phyloP scores from a whole-genome alignment of 2,888 invertebrate species.

The Aricia artaxerxes region DNA sequence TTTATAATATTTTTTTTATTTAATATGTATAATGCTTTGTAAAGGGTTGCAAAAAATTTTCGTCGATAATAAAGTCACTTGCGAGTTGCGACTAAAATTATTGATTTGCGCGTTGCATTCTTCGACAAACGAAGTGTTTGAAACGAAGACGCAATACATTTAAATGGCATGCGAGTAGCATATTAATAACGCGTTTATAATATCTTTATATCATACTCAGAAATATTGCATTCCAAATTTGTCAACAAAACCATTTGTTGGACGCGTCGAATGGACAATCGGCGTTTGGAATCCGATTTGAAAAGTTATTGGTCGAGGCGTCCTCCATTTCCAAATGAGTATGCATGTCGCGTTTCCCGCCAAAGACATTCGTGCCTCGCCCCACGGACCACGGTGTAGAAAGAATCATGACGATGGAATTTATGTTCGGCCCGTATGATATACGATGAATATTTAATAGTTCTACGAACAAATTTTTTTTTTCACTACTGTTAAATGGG shows the following conservation, averaged over 20 bases:
- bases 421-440: slow-evolving; percentile 58
- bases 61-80: neutral
- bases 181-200: slow-evolving; percentile 36
- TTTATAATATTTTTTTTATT: too few relatives aligned
- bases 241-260: slow-evolving; percentile 63
- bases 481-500: slow-evolving; percentile 28
- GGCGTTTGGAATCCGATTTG: slow-evolving; percentile 50
- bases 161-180: slow-evolving; percentile 31
- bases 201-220: slow-evolving; percentile 38
- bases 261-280: slow-evolving; percentile 57
- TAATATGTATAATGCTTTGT: too few relatives aligned
- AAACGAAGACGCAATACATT: slow-evolving; percentile 28
- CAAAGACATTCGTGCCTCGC: slow-evolving; percentile 72
- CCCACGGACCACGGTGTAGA: slow-evolving; percentile 70
- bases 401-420: slow-evolving; percentile 76
- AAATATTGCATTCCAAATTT: slow-evolving; percentile 53
- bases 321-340: slow-evolving; percentile 53
- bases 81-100: neutral
- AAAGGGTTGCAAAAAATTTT: neutral
- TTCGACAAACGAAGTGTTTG: neutral
- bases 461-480: slow-evolving; percentile 53
- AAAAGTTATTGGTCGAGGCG: slow-evolving; percentile 54
- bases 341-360: slow-evolving; percentile 66
- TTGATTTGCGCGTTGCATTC: slow-evolving; percentile 17
- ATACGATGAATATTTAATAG: slow-evolving; percentile 64